Evolutionary conservation across 2,797 vertebrate species (phyloP), one percentile per base, ranked within the genome.

Genomic region (Pagetopsis macropterus): DNA sequence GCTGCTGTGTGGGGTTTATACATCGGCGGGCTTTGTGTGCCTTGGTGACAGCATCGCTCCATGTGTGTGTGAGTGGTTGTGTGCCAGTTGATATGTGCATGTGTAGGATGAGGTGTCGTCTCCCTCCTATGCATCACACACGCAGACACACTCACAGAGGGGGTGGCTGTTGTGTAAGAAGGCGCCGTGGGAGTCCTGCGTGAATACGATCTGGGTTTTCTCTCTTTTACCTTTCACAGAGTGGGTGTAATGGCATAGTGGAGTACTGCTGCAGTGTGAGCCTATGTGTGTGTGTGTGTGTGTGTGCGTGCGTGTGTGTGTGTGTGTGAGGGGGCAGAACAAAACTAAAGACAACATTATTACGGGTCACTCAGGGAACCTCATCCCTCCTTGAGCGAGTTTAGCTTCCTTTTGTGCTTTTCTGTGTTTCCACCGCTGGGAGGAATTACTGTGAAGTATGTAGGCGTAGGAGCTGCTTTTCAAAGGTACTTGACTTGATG

Each of bases 101-200:
- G 90, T 92, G 94, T 94, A 92, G 94, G 93, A 90, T 87, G 92
- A 89, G 82, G 87, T 93, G 91, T 92, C 88, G 81, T 94, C 87
- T 93, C 84, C 84, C 87, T 84, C 70, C 73, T 90, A 88, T 93
- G 91, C 93, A 91, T 95, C 94, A 94, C 85, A 80, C 87, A 84
- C 48, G 52, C 79, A 83, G 81, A 87, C 88, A 87, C 90, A 79
- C 80, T 84, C 81, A 41, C 58, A 41, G 83, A 83, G 86, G 83
- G 88, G 92, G 92, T 62, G 90, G 90, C 76, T 75, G 88, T 94
- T 92, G 92, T 92, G 88, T 93, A 93, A 93, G 87, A 90, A 85
- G 83, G 89, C 40, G 46, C 80, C 10, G 90, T 90, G 87, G 90
- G 90, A 91, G 91, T 90, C 79, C 84, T 57, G 87, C 78, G 89